Base-by-base conservation (phyloP, 2,113 vertebrate species). In the Corythaixoides concolor region DNA sequence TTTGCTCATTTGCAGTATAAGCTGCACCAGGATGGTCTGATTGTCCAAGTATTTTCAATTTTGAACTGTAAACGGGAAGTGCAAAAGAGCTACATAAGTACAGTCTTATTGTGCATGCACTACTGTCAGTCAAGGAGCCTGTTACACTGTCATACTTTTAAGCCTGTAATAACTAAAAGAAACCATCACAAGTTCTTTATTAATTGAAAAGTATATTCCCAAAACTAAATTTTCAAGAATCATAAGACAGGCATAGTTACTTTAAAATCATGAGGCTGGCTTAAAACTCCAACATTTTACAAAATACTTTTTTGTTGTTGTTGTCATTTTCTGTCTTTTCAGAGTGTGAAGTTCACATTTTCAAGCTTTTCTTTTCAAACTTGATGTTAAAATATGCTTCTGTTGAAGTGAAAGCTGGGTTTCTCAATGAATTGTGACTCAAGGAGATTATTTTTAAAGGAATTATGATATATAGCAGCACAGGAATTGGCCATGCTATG, bases 1-100 rank as follows among this genome's bases (percentile, higher is more conserved):
- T 78, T 63, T 69, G 43, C 35, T 50, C 80, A 63, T 78, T 82
- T 41, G n/a, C 76, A 82, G 28, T 39, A 50, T 28, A 75, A 72
- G 41, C 80, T 87, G 53, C 56, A 73, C 39, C 22, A 64, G 6
- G 14, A 30, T 37, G 49, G 58, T 68, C 41, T 50, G 45, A 73
- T 4, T 47, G 58, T 45, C 49, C 95, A 93, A 94, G 85, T 78
- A 79, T 72, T 92, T 90, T 85, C 22, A 17, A n/a, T 85, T 94
- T 58, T 87, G 6, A 66, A 70, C 22, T 49, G 35, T 69, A 95
- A 93, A 85, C 47, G 79, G 32, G 41, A 88, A 0, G 1, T 43
- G 23, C 37, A 73, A 88, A 93, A 47, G 15, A 87, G 35, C 32
- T 74, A 45, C 20, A 76, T n/a, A 95, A 93, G 33, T 26, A 30